A percentile compares a stretch with the other conserved stretches of the same genome.
These are phyloP conservation scores for Clitarchus hookeri DNA, from an alignment of 2,888 invertebrate species.

Conservation along the genomic window DNA sequence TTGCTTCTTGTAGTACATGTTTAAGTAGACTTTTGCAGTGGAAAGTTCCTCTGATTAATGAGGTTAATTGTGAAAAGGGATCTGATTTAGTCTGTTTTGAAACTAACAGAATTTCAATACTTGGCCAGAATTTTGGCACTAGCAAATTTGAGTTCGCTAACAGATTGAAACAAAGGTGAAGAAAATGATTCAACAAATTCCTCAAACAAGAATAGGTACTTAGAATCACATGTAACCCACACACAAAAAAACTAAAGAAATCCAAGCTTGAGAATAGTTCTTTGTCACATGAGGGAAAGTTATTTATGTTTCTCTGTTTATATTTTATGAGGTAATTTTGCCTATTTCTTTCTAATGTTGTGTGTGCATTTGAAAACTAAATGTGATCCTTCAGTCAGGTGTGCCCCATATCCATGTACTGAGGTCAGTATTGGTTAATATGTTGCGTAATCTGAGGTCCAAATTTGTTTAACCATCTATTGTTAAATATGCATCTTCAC, in stretches of 20 bases:
- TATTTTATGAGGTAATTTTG: neutral
- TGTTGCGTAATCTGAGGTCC: neutral
- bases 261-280: neutral
- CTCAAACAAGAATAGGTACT: neutral
- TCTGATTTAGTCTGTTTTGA: no score
- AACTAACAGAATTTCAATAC: no score
- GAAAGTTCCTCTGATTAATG: neutral
- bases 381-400: neutral
- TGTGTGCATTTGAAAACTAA: neutral
- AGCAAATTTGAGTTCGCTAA: neutral
- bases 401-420: neutral
- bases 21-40: neutral
- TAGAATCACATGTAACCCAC: neutral
- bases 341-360: neutral
- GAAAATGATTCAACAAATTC: neutral
- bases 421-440: neutral
- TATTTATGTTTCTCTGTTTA: neutral
- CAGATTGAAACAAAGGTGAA: neutral
- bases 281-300: neutral
- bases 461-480: neutral
- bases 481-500: neutral
- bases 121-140: no score
- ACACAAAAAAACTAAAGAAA: neutral
- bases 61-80: neutral
- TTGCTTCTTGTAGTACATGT: neutral